Evolutionary conservation across 2,888 invertebrate genomes (phyloP).

Genomic region (Eustalomyia histrio): DNA sequence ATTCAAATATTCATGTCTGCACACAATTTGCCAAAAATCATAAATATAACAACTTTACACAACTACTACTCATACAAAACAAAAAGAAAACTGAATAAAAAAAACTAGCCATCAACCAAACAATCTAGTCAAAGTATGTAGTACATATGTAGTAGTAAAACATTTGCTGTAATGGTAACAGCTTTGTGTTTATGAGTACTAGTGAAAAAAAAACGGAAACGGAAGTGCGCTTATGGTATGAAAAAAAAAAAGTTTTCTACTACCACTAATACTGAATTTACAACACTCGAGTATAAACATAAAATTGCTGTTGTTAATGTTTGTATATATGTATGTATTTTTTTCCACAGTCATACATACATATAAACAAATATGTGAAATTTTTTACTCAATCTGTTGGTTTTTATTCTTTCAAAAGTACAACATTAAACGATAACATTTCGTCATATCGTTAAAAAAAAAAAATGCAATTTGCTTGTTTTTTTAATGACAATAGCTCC

Average conservation of each 20-base stretch:
- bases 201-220: conserved; percentile 52
- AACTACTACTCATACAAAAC: conserved; percentile 3
- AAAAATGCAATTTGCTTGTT: conserved; percentile 63
- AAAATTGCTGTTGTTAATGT: conserved; percentile 26
- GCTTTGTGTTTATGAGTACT: conserved; percentile 49
- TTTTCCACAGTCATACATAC: not conserved
- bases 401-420: conserved; percentile 20
- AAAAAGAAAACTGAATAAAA: not conserved
- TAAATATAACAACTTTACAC: conserved; percentile 24
- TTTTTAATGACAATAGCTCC: conserved; percentile 55
- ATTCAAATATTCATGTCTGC: conserved; percentile 63
- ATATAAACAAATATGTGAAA: conserved; percentile 21
- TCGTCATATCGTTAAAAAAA: conserved; percentile 68
- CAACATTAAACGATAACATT: conserved; percentile 65
- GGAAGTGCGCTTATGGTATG: conserved; percentile 60
- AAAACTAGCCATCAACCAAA: conserved; percentile 6
- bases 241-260: conserved; percentile 45
- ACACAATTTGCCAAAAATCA: conserved; percentile 62
- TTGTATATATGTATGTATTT: conserved; percentile 12
- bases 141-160: conserved; percentile 25
- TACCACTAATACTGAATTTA: conserved; percentile 6
- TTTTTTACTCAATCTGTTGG: conserved; percentile 18
- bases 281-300: conserved; percentile 35
- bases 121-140: conserved; percentile 2
- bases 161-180: conserved; percentile 57